These are phyloP conservation scores for Dryobates pubescens DNA, from an alignment of 2,797 vertebrate species.

Conservation along the genomic window DNA sequence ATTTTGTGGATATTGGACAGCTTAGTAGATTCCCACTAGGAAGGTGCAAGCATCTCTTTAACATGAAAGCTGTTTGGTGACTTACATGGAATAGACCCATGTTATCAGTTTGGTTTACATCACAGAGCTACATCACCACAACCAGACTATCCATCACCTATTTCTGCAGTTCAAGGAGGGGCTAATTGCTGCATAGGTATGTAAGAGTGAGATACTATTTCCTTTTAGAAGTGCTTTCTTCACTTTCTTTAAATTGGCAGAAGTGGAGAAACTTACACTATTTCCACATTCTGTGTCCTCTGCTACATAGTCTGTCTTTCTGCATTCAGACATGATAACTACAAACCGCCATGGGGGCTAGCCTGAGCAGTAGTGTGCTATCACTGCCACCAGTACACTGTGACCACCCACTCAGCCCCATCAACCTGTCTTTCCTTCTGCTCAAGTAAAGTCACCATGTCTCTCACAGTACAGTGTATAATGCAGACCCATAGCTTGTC, in stretches of 20 bases:
- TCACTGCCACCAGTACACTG: not conserved
- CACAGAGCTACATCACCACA: not conserved
- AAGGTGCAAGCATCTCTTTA: not conserved
- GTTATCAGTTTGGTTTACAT: not conserved
- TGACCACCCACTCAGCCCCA: fast-evolving
- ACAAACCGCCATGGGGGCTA: not conserved
- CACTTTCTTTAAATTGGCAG: not conserved
- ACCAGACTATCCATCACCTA: not conserved
- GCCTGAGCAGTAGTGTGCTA: fast-evolving
- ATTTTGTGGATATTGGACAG: not conserved
- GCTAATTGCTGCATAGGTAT: not conserved
- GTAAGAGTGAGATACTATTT: not conserved
- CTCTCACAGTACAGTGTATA: not conserved
- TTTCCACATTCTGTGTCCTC: not conserved
- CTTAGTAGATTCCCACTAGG: not conserved
- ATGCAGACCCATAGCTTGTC: not conserved
- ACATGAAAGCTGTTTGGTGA: not conserved
- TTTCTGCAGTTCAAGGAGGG: not conserved
- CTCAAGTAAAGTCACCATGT: too few relatives aligned
- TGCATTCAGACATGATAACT: not conserved
- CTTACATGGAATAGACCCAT: not conserved
- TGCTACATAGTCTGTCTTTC: not conserved
- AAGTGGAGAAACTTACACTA: not conserved
- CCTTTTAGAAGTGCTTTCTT: not conserved
- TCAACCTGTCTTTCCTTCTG: not conserved